Evolutionary conservation across 2,888 invertebrate species (phyloP).

Genomic region (Fragum sueziense): DNA sequence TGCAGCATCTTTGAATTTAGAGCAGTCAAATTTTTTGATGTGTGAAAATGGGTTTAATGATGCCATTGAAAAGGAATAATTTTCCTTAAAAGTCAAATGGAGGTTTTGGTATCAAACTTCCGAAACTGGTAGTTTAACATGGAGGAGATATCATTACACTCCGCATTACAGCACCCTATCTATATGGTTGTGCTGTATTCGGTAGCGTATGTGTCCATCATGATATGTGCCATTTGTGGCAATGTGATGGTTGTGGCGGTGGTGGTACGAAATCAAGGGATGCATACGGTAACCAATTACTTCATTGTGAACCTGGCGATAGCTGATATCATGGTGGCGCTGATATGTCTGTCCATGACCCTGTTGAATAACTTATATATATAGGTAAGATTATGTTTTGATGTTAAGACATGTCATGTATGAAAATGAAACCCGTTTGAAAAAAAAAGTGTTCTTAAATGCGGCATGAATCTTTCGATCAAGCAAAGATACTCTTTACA

Average conservation of each 20-base stretch:
- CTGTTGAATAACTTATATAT: slow-evolving; percentile 70
- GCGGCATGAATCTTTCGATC: too few relatives aligned
- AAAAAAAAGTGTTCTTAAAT: too few relatives aligned
- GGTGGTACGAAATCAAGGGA: slow-evolving; percentile 77
- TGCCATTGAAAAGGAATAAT: too few relatives aligned
- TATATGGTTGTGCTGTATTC: slow-evolving; percentile 74
- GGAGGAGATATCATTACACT: not conserved
- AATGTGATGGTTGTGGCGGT: slow-evolving; percentile 81
- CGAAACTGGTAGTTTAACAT: not conserved
- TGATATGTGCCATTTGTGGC: slow-evolving; percentile 79
- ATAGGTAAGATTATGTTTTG: too few relatives aligned
- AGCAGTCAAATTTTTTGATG: too few relatives aligned
- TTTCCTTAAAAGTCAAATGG: too few relatives aligned
- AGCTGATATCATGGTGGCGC: slow-evolving; percentile 75
- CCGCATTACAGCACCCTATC: slow-evolving; percentile 66
- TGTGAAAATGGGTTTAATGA: too few relatives aligned
- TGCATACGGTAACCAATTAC: slow-evolving; percentile 81
- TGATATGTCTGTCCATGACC: slow-evolving; percentile 73
- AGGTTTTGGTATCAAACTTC: too few relatives aligned
- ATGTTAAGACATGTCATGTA: too few relatives aligned
- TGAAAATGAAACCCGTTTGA: too few relatives aligned
- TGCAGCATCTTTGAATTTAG: too few relatives aligned
- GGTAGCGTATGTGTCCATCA: slow-evolving; percentile 79
- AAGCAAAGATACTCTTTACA: too few relatives aligned
- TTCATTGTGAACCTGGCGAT: slow-evolving; percentile 78